Conservation (phyloP, 1,140 invertebrate genomes). For the Leptopilina clavipes region DNA sequence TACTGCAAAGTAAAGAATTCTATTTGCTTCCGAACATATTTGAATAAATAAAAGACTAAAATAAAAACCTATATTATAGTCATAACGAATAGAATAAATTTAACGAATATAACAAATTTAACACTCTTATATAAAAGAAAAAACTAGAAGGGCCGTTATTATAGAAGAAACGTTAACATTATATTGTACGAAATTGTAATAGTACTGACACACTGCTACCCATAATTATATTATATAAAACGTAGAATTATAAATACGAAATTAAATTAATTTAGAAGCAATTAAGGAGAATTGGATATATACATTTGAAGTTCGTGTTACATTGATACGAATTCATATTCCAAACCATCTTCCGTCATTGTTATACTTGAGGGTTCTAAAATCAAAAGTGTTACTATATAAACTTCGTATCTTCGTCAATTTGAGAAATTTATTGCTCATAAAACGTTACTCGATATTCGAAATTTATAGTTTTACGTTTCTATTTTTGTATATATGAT, state of each 20-base stretch:
- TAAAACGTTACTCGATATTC: slow-evolving; percentile 30
- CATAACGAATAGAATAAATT: slow-evolving; percentile 20
- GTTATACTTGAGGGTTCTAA: slow-evolving; percentile 58
- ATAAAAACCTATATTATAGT: slow-evolving; percentile 48
- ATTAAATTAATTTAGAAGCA: slow-evolving; percentile 25
- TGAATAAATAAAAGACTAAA: slow-evolving; percentile 40
- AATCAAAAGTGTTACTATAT: slow-evolving; percentile 52
- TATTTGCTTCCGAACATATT: slow-evolving; percentile 40
- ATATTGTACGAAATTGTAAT: slow-evolving; percentile 58
- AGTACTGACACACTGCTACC: slow-evolving; percentile 49
- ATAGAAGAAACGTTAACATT: slow-evolving; percentile 48
- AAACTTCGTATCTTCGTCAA: slow-evolving; percentile 33
- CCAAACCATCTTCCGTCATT: slow-evolving; percentile 57
- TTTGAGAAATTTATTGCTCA: slow-evolving; percentile 37
- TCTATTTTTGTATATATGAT: slow-evolving; percentile 35
- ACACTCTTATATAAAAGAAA: slow-evolving; percentile 51
- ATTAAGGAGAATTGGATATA: slow-evolving; percentile 33
- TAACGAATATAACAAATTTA: slow-evolving; percentile 49
- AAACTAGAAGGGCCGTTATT: slow-evolving; percentile 47
- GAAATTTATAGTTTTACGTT: slow-evolving; percentile 27
- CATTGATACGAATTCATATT: slow-evolving; percentile 46
- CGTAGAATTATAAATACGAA: slow-evolving; percentile 50
- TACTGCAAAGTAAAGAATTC: neutral
- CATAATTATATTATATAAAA: slow-evolving; percentile 49
- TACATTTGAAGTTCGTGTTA: slow-evolving; percentile 49